phyloP scores from a whole-genome alignment of 2,113 vertebrate species.

The Neoarius graeffei region DNA sequence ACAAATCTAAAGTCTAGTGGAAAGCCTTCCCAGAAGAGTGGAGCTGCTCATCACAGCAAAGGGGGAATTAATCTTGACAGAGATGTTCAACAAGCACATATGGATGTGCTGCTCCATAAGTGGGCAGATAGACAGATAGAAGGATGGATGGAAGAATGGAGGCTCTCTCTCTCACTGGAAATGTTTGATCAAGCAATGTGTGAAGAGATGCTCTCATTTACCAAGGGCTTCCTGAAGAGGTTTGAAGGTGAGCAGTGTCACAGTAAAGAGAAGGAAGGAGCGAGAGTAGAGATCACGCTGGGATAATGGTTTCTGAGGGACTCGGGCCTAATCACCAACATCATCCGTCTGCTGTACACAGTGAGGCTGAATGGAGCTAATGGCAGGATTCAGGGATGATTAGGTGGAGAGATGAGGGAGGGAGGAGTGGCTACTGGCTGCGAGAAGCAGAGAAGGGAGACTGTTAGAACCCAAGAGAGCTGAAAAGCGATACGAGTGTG shows the following conservation, averaged over 20 bases:
- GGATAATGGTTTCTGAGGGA: neutral
- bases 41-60: neutral
- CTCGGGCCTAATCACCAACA: neutral
- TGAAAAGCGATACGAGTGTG: neutral
- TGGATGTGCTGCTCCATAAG: too few species aligned
- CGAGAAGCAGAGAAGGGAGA: neutral
- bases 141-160: neutral
- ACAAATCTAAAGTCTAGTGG: neutral
- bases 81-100: too few species aligned
- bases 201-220: neutral
- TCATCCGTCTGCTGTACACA: neutral
- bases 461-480: neutral
- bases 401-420: neutral
- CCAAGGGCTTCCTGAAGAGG: neutral
- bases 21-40: neutral
- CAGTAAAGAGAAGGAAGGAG: neutral
- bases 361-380: slow-evolving; percentile 9
- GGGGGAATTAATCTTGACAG: neutral
- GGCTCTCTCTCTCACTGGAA: neutral
- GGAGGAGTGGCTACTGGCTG: neutral
- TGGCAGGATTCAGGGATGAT: neutral
- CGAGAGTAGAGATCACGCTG: neutral
- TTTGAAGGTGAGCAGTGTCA: neutral
- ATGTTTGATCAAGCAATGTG: slow-evolving; percentile 4
- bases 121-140: too few species aligned